These are phyloP conservation scores for Atethmia centrago DNA, from an alignment of 2,888 invertebrate genomes.

Conservation along the genomic window DNA sequence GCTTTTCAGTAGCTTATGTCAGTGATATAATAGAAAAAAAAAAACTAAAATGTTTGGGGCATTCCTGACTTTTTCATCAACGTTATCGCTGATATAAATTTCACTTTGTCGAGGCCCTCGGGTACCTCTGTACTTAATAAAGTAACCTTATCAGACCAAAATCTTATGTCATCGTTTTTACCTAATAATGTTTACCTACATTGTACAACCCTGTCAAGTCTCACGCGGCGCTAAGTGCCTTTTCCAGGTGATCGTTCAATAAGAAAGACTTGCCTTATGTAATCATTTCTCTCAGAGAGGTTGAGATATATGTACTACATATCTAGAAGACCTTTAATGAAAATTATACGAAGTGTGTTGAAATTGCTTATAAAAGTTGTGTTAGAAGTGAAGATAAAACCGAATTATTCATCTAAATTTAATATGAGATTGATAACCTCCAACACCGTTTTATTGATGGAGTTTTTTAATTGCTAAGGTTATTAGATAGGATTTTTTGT, in stretches of 20 bases:
- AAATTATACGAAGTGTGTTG: conserved; percentile 27
- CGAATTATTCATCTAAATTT: too few relatives aligned
- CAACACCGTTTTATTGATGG: too few relatives aligned
- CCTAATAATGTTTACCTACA: conserved; percentile 35
- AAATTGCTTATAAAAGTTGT: background rate
- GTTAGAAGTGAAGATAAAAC: background rate
- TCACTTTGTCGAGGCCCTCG: too few relatives aligned
- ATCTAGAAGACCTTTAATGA: background rate
- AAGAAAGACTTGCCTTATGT: conserved; percentile 32
- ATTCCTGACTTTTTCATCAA: too few relatives aligned
- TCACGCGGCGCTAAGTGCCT: conserved; percentile 37
- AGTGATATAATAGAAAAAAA: too few relatives aligned
- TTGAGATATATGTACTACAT: conserved; percentile 27
- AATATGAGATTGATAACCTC: too few relatives aligned
- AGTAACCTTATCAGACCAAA: background rate
- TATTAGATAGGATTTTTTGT: too few relatives aligned
- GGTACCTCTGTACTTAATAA: too few relatives aligned
- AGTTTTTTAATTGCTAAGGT: too few relatives aligned
- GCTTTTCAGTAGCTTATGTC: too few relatives aligned
- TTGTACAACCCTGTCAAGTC: conserved; percentile 36
- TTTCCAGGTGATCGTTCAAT: conserved; percentile 47
- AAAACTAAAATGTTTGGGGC: too few relatives aligned
- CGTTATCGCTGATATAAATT: too few relatives aligned
- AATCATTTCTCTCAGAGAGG: conserved; percentile 24
- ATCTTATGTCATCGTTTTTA: conserved; percentile 23